Base-by-base conservation (phyloP, 2,888 invertebrate species). In the Diaprepes abbreviatus region DNA sequence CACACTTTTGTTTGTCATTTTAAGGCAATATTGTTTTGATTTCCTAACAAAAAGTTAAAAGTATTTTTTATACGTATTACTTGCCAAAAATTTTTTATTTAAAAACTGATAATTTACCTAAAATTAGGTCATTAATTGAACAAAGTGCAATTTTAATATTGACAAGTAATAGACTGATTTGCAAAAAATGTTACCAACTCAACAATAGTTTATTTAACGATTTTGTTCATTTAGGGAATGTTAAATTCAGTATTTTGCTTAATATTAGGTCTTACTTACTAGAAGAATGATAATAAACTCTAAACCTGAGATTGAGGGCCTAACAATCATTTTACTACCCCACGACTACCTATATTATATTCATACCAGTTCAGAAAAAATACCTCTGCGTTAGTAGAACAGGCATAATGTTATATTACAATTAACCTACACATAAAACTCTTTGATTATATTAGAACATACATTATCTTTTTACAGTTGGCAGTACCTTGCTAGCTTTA, bases 401-500 rank as follows among this genome's bases (percentile, higher is more conserved):
- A 78, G 78, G 79, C 78, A 78, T 74, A 64, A 60, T 36, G 78
- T 79, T 78, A 79, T 81, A 78, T 77, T 81, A 80, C 78, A 78
- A 79, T 80, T 77, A 81, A 82, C 82, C 80, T 83, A 82, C 82
- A 78, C 77, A 77, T 78, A 78, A 79, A 79, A 79, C 77, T 79
- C 79, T 80, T 77, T 78, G 77, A 81, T 69, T 68, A 71, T 59
- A 68, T 68, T 80, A 82, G 78, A 82, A 83, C 83, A 81, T 83
- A 84, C 83, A 83, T 80, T 80, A 82, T 83, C 82, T 84, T 84
- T 84, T 82, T 84, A 84, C 83, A 83, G 81, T 81, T 85, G 84
- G 84, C 84, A 85, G 84, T 85, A 82, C 84, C 84, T 83, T 83
- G 83, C 84, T 84, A 85, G 84, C 84, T 81, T 81, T 40, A 80